phyloP scores from a whole-genome alignment of 2,888 invertebrate genomes.

The Malacosoma neustria region DNA sequence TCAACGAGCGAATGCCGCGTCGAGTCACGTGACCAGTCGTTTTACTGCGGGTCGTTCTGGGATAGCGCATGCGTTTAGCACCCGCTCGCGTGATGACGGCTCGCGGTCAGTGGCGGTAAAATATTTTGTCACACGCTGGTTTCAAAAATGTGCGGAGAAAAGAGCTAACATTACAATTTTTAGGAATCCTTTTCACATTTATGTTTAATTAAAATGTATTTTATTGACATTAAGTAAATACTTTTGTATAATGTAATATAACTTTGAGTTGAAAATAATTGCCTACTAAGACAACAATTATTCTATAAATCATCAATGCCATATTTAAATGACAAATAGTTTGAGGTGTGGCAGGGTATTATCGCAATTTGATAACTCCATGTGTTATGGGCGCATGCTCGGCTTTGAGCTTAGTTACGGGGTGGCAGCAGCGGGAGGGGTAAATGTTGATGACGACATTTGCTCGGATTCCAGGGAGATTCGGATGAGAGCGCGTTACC shows the following conservation, averaged over 20 bases:
- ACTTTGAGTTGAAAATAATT: too few relatives aligned
- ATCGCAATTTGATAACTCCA: constrained; percentile 46
- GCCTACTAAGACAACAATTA: too few relatives aligned
- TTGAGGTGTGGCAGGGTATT: constrained; percentile 24
- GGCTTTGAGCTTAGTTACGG: constrained; percentile 20
- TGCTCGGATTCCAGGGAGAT: constrained; percentile 39
- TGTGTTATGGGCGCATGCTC: constrained; percentile 47
- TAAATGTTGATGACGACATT: constrained; percentile 60
- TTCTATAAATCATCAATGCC: too few relatives aligned
- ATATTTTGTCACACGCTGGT: constrained; percentile 25
- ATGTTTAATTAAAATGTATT: too few relatives aligned
- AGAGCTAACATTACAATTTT: not conserved
- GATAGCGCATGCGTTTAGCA: constrained; percentile 59
- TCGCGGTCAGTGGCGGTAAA: constrained; percentile 53
- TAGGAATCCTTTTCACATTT: not conserved
- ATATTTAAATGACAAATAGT: not conserved
- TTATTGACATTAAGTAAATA: too few relatives aligned
- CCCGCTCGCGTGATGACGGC: constrained; percentile 21
- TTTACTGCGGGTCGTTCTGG: constrained; percentile 72
- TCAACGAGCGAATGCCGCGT: constrained; percentile 71
- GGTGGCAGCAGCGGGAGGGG: constrained; percentile 19
- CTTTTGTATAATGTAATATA: too few relatives aligned
- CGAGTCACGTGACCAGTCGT: constrained; percentile 74
- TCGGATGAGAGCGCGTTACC: constrained; percentile 27
- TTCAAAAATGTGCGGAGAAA: constrained; percentile 8